phyloP scores from a whole-genome alignment of 37 sponge, comb jelly and placozoan species.

The Aplysina aerophoba region DNA sequence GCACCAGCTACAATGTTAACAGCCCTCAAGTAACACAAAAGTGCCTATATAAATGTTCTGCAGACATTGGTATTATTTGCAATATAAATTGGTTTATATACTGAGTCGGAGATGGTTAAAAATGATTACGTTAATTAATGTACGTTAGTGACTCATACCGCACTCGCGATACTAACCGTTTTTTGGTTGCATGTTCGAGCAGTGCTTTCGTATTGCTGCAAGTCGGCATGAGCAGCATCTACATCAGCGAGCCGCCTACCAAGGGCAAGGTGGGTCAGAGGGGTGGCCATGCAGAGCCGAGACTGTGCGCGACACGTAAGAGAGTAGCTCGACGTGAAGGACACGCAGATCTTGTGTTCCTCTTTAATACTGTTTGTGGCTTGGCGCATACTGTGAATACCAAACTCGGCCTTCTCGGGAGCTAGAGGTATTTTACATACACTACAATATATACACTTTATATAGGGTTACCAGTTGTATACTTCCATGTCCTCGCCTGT shows the following conservation, averaged over 20 bases:
- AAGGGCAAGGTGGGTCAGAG: slow-evolving; percentile 84
- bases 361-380: too few species aligned
- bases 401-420: too few species aligned
- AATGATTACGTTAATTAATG: not conserved
- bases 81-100: too few species aligned
- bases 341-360: too few species aligned
- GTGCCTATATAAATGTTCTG: not conserved
- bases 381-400: too few species aligned
- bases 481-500: too few species aligned
- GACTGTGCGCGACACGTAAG: not conserved
- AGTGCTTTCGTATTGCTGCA: not conserved
- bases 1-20: slow-evolving; percentile 73
- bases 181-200: not conserved
- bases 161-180: not conserved
- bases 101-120: not conserved
- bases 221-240: slow-evolving; percentile 95
- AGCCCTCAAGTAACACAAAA: slow-evolving; percentile 42
- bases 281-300: not conserved
- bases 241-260: slow-evolving; percentile 95
- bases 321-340: too few species aligned
- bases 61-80: too few species aligned
- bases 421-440: too few species aligned
- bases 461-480: too few species aligned
- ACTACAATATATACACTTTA: too few species aligned
- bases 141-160: not conserved